A percentile compares a stretch with the other conserved stretches of the same genome.
Conservation (phyloP, 2,888 invertebrate genomes). For the Philonicus albiceps region DNA sequence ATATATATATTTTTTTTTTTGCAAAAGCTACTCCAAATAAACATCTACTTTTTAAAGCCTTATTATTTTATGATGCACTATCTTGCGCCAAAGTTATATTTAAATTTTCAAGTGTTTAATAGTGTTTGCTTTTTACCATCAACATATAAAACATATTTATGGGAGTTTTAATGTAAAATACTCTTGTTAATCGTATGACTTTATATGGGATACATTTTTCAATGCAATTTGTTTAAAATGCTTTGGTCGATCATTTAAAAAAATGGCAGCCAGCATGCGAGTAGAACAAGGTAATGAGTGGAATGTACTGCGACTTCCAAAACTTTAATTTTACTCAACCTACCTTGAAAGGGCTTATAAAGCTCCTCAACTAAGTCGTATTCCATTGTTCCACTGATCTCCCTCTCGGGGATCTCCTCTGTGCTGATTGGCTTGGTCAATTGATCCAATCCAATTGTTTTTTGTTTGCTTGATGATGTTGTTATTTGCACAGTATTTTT, state of each 20-base stretch:
- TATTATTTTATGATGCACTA: too few species aligned
- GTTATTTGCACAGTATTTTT: not conserved
- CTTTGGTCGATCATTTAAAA: not conserved
- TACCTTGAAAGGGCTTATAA: not conserved
- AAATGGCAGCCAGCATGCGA: not conserved
- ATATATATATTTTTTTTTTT: too few species aligned
- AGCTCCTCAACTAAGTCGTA: slow-evolving; percentile 32
- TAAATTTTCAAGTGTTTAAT: not conserved
- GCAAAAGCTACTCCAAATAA: too few species aligned
- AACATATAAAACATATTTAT: not conserved
- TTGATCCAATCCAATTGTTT: slow-evolving; percentile 16
- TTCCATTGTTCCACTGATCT: slow-evolving; percentile 23
- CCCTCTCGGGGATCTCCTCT: not conserved
- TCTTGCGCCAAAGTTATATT: too few species aligned
- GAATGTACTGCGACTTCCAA: not conserved
- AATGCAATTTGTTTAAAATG: not conserved
- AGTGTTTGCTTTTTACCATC: not conserved
- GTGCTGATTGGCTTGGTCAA: not conserved
- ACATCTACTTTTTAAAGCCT: too few species aligned
- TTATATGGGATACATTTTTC: not conserved
- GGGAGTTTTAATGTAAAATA: too few species aligned
- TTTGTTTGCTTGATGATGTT: not conserved
- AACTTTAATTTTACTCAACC: not conserved
- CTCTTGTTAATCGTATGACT: not conserved
- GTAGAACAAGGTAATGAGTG: not conserved